phyloP scores from a whole-genome alignment of 2,888 invertebrate genomes.

The Lycophotia porphyrea region DNA sequence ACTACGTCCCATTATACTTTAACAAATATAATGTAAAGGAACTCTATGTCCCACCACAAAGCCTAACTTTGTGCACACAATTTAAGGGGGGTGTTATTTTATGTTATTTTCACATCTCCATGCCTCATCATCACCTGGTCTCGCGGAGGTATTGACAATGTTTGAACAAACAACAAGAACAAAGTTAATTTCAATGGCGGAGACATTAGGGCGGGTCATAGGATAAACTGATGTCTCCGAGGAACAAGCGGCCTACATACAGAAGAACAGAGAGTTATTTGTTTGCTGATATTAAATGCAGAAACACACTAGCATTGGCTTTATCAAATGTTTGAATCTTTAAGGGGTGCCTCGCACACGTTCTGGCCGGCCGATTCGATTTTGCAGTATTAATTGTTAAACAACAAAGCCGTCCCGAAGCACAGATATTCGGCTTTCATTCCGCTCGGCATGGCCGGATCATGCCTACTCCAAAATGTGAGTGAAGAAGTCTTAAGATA shows the following conservation, averaged over 20 bases:
- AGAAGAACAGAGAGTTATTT: not conserved
- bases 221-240: conserved; percentile 4
- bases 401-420: not conserved
- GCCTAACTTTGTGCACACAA: too few relatives aligned
- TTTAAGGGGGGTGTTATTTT: too few relatives aligned
- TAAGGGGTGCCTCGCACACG: not conserved
- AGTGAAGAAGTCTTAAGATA: not conserved
- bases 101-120: too few relatives aligned
- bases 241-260: not conserved
- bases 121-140: too few relatives aligned
- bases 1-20: too few relatives aligned
- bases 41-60: too few relatives aligned
- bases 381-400: not conserved
- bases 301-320: not conserved
- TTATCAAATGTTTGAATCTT: not conserved
- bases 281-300: not conserved
- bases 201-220: not conserved
- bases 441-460: not conserved
- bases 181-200: conserved; percentile 7
- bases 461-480: not conserved
- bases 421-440: not conserved
- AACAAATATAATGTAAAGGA: too few relatives aligned
- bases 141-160: conserved; percentile 12
- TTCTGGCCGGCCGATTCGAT: not conserved
- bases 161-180: conserved; percentile 12